phyloP scores from a whole-genome alignment of 1,140 invertebrate species.

The Drosophila triauraria region DNA sequence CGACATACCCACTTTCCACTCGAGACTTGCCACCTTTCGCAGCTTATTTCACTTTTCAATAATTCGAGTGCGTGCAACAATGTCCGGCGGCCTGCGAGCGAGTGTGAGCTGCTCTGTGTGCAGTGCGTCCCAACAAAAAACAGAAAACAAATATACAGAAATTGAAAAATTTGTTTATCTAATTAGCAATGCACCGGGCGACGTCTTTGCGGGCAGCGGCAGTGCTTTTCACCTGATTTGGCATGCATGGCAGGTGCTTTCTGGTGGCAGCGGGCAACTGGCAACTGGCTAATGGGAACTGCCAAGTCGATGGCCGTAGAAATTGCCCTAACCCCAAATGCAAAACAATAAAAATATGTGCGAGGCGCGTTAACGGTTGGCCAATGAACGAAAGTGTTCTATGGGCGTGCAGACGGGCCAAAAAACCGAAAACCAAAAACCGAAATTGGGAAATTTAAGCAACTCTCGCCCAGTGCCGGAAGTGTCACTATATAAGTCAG shows the following conservation, averaged over 20 bases:
- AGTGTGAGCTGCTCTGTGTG: conserved; percentile 16
- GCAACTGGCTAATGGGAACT: conserved; percentile 17
- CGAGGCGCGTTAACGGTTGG: conserved; percentile 17
- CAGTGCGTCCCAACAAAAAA: conserved; percentile 16
- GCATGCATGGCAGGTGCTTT: conserved; percentile 61
- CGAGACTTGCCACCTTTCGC: conserved; percentile 11
- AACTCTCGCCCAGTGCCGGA: conserved; percentile 53
- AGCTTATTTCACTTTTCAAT: conserved; percentile 76
- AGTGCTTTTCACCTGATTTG: conserved; percentile 70
- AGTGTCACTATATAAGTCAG: conserved; percentile 18
- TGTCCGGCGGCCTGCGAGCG: conserved; percentile 35
- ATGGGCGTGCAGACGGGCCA: conserved; percentile 35
- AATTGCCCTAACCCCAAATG: conserved; percentile 77
- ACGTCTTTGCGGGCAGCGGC: conserved; percentile 39
- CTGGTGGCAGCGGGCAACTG: conserved; percentile 33
- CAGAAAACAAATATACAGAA: conserved; percentile 14
- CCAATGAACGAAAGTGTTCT: conserved; percentile 74
- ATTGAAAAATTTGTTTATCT: conserved; percentile 76
- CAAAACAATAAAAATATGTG: conserved; percentile 50
- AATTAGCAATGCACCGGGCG: conserved; percentile 75
- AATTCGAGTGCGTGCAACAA: conserved; percentile 80
- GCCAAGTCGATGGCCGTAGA: conserved; percentile 51
- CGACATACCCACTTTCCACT: not conserved
- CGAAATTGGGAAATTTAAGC: conserved; percentile 19
- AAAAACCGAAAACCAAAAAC: conserved; percentile 19